phyloP scores from a whole-genome alignment of 1,140 invertebrate species.

The Lithobius niger region DNA sequence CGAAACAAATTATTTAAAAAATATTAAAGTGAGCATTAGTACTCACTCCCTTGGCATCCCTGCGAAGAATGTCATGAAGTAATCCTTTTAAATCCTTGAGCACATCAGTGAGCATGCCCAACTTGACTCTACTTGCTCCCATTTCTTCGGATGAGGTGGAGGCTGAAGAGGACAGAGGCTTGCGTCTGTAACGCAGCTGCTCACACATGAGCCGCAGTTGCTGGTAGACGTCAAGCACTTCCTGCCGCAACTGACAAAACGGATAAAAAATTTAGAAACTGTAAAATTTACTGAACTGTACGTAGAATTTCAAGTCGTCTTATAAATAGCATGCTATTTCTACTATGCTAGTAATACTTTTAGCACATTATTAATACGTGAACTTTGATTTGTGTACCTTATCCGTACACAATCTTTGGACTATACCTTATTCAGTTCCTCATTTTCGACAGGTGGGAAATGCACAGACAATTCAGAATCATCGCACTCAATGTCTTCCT shows the following conservation, averaged over 20 bases:
- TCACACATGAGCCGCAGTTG: slow-evolving; percentile 33
- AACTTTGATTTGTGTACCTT: too few species aligned
- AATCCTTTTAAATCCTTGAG: slow-evolving; percentile 33
- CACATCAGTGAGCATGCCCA: slow-evolving; percentile 31
- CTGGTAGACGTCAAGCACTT: slow-evolving; percentile 35
- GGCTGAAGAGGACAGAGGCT: slow-evolving; percentile 15
- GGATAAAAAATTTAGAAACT: too few species aligned
- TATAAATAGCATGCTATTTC: too few species aligned
- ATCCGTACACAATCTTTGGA: too few species aligned
- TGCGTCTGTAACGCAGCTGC: slow-evolving; percentile 26
- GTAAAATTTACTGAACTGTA: too few species aligned
- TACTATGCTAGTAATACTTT: too few species aligned
- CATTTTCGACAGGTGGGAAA: slow-evolving; percentile 16
- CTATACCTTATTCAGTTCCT: slow-evolving; percentile 7
- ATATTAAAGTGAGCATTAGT: background rate
- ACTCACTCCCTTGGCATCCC: slow-evolving; percentile 14
- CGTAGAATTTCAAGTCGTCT: too few species aligned
- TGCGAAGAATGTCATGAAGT: slow-evolving; percentile 23
- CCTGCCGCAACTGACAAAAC: slow-evolving; percentile 35
- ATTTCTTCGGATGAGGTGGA: slow-evolving; percentile 27
- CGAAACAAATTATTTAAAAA: too few species aligned
- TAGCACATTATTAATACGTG: too few species aligned
- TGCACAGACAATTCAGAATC: slow-evolving; percentile 18
- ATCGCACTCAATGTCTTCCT: slow-evolving; percentile 32
- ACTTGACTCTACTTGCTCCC: slow-evolving; percentile 36